Evolutionary conservation across 2,113 vertebrate genomes (phyloP), one percentile per base, ranked within the genome.

Genomic region (Silurus glanis): DNA sequence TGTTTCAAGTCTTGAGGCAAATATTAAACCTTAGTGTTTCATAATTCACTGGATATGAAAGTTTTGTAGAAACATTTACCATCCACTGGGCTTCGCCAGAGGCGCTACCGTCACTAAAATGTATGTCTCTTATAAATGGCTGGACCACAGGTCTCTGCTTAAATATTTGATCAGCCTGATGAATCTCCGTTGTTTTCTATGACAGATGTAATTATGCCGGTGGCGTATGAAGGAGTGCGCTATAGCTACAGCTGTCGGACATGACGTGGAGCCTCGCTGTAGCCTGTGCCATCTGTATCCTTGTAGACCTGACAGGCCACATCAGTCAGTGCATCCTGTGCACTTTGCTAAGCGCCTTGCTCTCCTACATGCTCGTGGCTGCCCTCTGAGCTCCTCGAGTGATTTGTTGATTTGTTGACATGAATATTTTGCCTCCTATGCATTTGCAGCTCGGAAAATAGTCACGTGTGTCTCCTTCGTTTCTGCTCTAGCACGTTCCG

Each of bases 401-500:
- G 87, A 87, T 87, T 84, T 89, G 89, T 86, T 85, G 88, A 87
- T 88, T 84, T 90, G 89, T 85, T 76, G 87, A 94, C 91, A 93
- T 86, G 82, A 93, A 92, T 74, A 37, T 84, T 91, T 91, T 83
- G 89, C 88, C 92, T 93, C 87, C 91, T 91, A 85, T 91, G 92
- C 89, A 90, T 78, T 91, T 89, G 88, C 90, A 86, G 75, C 88
- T 92, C 90, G 92, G 90, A 93, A 87, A 87, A 91, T 89, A 82
- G 89, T 91, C 76, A 90, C 91, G 92, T 49, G 90, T 88, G 88
- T 89, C 90, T 89, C 86, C 28, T 86, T 86, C 75, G 64, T 76
- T 75, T 87, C 87, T 92, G 69, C 21, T 83, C 87, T 91, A 88
- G 90, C 87, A 91, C 91, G 83, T 88, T 91, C 89, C 72, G 83